Evolutionary conservation across 2,888 invertebrate species (phyloP), one percentile per base, ranked within the genome.

Genomic region (Neocrepidodera transversa): DNA sequence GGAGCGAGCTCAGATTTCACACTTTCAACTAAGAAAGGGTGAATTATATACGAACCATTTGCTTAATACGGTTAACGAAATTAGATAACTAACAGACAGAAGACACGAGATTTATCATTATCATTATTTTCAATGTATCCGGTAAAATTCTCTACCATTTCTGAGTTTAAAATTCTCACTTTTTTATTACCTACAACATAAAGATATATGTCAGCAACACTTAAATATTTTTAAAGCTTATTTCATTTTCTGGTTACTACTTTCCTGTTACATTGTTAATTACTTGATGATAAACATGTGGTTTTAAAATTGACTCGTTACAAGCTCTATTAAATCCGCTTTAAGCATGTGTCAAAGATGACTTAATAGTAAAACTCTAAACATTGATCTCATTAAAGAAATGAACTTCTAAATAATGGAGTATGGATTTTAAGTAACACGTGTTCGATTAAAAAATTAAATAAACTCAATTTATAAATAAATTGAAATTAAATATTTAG

Each of bases 21-120:
- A 64, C 62, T 62, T 60, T 52, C 30, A 28, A 58, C 57, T 62
- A 61, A 65, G 63, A 63, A 63, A 60, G 65, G 63, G 63, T 64
- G 63, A 60, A 65, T 65, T 65, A 65, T 47, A 50, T 65, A 53
- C 58, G 51, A 45, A 53, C 63, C 65, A 64, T 64, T 64, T 62
- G 45, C 30, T 53, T 26, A 42, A 49, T 50, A 45, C 26, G 48
- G n/a, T 17, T 35, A n/a, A n/a, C n/a, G n/a, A n/a, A n/a, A n/a
- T n/a, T n/a, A n/a, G n/a, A n/a, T n/a, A n/a, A n/a, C n/a, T n/a
- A n/a, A n/a, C n/a, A n/a, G n/a, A n/a, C n/a, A n/a, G n/a, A n/a
- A n/a, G n/a, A n/a, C n/a, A n/a, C n/a, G n/a, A n/a, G n/a, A n/a
- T n/a, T n/a, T n/a, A n/a, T n/a, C n/a, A n/a, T n/a, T n/a, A n/a